Conservation (phyloP, 2,888 invertebrate genomes). For the Hololepta plana region DNA sequence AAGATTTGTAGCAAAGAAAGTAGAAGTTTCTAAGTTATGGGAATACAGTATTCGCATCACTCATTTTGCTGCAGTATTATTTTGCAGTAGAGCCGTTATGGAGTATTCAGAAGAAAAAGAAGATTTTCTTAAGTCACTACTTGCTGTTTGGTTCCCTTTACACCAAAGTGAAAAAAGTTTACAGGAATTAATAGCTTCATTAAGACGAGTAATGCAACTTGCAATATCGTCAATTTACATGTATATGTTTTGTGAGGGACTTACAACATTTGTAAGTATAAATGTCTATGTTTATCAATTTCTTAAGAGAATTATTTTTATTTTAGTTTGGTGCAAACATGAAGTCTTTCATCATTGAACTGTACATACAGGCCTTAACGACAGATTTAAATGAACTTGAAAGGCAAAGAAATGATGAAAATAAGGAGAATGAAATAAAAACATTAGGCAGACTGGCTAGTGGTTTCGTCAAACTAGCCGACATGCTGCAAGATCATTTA, state of each 20-base stretch:
- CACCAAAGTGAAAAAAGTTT: conserved; percentile 18
- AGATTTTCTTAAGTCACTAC: conserved; percentile 19
- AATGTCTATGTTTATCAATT: neutral
- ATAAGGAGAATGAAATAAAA: conserved; percentile 32
- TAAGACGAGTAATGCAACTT: conserved; percentile 26
- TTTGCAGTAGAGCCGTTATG: conserved; percentile 35
- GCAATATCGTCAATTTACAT: conserved; percentile 48
- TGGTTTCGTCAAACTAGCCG: conserved; percentile 46
- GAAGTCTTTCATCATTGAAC: conserved; percentile 39
- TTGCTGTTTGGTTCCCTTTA: conserved; percentile 24
- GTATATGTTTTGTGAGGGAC: conserved; percentile 42
- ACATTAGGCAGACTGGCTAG: conserved; percentile 37
- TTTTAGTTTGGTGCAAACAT: conserved; percentile 12
- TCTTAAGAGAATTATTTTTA: conserved; percentile 5
- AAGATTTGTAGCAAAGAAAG: conserved; percentile 28
- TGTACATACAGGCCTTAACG: conserved; percentile 56
- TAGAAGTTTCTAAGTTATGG: conserved; percentile 35
- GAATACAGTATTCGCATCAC: conserved; percentile 34
- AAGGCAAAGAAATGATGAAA: conserved; percentile 31
- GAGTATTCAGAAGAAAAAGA: conserved; percentile 26
- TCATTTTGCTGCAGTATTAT: conserved; percentile 34
- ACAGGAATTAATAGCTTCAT: conserved; percentile 17
- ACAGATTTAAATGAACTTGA: conserved; percentile 62
- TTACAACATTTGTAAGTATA: conserved; percentile 20
- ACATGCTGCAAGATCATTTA: conserved; percentile 36